phyloP scores from a whole-genome alignment of 2,113 vertebrate species.

The Amblyornis subalaris region DNA sequence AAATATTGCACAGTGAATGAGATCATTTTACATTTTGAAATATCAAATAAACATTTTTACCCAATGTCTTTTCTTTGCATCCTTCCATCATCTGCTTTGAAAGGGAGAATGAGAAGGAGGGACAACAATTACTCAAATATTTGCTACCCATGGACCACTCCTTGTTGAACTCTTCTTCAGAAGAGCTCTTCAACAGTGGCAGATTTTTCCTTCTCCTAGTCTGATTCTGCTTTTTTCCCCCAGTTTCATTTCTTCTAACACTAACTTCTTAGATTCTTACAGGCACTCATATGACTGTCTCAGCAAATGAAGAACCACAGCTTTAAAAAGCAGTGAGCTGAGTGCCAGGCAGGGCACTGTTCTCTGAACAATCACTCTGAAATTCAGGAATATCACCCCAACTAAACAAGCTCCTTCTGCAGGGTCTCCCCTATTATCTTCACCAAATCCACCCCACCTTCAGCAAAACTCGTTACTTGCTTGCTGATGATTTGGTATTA shows the following conservation, averaged over 20 bases:
- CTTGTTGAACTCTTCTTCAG: not conserved
- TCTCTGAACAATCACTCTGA: not conserved
- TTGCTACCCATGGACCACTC: not conserved
- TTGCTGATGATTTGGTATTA: not conserved
- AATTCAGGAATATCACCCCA: not conserved
- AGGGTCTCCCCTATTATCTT: not conserved
- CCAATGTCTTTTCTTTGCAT: not conserved
- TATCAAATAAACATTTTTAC: not conserved
- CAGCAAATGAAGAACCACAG: not conserved
- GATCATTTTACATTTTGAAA: not conserved
- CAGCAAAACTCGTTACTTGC: not conserved
- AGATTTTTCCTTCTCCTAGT: not conserved
- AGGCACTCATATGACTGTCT: not conserved
- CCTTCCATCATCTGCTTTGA: not conserved
- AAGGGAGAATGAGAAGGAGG: not conserved
- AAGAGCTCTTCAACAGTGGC: not conserved
- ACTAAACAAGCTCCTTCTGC: not conserved
- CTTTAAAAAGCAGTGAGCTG: not conserved
- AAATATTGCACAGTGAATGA: not conserved
- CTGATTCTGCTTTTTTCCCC: accelerated
- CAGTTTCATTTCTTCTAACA: not conserved
- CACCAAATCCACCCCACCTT: not conserved
- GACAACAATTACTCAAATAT: not conserved
- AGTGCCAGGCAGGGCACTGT: not conserved
- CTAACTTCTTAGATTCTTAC: not conserved